Percentiles rank a stretch among this genome's conserved stretches.
phyloP scores from a whole-genome alignment of 2,888 invertebrate genomes.

The Aphodius granarius region DNA sequence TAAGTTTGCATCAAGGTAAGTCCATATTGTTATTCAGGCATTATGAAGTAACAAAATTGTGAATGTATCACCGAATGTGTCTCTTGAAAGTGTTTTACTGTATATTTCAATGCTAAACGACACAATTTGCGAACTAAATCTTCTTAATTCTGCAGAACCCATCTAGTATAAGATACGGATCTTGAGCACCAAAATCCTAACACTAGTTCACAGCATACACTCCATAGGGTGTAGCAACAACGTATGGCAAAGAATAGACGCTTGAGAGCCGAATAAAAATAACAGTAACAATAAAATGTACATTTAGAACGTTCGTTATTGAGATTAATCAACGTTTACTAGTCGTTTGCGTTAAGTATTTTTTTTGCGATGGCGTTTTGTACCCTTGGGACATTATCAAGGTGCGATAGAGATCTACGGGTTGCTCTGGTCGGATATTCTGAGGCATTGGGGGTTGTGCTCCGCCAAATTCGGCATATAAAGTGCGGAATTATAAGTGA shows the following conservation, averaged over 20 bases:
- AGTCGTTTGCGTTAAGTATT: slow-evolving; percentile 15
- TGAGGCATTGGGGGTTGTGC: slow-evolving; percentile 7
- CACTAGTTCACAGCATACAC: neutral
- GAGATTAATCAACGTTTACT: slow-evolving; percentile 25
- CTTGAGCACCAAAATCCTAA: neutral
- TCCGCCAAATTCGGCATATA: slow-evolving; percentile 21
- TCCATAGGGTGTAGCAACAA: neutral
- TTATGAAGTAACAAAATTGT: no score
- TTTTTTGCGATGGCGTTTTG: slow-evolving; percentile 7
- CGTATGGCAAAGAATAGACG: neutral
- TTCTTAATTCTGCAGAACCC: neutral
- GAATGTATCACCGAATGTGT: no score
- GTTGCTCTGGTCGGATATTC: slow-evolving; percentile 1
- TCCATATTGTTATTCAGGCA: no score
- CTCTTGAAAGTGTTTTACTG: no score
- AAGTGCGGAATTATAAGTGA: slow-evolving; percentile 25
- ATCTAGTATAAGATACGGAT: neutral
- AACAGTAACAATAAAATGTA: slow-evolving; percentile 24
- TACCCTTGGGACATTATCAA: slow-evolving; percentile 15
- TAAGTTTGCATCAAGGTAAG: no score
- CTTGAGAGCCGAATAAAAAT: slow-evolving; percentile 12
- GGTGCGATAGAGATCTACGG: slow-evolving; percentile 20
- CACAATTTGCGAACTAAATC: no score
- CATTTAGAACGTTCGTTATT: slow-evolving; percentile 23
- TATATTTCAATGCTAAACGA: no score